These are phyloP conservation scores for Trachurus trachurus DNA, from an alignment of 2,797 vertebrate species.

Conservation along the genomic window DNA sequence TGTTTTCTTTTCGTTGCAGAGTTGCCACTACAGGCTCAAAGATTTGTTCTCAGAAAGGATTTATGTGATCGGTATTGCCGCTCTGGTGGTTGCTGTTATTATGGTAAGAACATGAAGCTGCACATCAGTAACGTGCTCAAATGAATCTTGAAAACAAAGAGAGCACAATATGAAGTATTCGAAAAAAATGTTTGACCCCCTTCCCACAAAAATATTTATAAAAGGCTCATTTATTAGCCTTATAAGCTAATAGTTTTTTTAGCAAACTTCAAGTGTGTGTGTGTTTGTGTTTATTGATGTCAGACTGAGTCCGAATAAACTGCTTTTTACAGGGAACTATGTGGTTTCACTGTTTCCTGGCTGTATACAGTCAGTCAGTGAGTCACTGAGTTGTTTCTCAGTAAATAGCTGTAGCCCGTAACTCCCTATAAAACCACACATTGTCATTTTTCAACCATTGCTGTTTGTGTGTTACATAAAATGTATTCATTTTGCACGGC, in stretches of 20 bases:
- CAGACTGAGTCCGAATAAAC: no score
- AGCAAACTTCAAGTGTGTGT: no score
- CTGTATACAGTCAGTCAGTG: background rate
- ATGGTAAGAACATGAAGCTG: slow-evolving; percentile 88
- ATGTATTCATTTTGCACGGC: no score
- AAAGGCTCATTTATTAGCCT: background rate
- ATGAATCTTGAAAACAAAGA: background rate
- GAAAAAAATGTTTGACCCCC: no score
- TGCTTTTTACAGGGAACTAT: background rate
- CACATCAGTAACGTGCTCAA: background rate
- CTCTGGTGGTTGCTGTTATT: slow-evolving; percentile 95
- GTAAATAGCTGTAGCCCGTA: background rate
- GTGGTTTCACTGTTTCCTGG: background rate
- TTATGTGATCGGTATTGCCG: slow-evolving; percentile 93
- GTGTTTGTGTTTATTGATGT: no score
- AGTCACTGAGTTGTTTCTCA: background rate
- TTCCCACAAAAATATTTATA: background rate
- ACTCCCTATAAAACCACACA: background rate
- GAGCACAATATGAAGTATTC: background rate
- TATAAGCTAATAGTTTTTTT: background rate
- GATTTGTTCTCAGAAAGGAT: slow-evolving; percentile 93
- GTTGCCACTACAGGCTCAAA: slow-evolving; percentile 89
- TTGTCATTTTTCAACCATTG: background rate
- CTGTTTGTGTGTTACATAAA: background rate
- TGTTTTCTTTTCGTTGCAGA: slow-evolving; percentile 55